Percentiles rank a stretch among this genome's conserved stretches.
phyloP scores from a whole-genome alignment of 2,113 vertebrate genomes.

The Halichoeres trimaculatus region DNA sequence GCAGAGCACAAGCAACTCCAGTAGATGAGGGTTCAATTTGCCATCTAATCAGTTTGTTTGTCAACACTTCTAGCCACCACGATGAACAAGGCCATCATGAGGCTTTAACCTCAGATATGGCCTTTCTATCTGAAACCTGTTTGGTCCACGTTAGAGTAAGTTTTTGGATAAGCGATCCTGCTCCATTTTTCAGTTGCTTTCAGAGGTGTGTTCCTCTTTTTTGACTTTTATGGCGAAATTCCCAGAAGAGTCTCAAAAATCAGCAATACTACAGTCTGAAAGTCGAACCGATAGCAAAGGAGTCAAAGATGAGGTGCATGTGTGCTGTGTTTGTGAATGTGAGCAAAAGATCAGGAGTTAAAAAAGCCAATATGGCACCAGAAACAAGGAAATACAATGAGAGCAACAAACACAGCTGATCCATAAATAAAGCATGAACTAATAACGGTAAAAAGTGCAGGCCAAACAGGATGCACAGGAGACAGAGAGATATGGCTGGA shows the following conservation, averaged over 20 bases:
- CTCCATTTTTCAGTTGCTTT: slow-evolving; percentile 14
- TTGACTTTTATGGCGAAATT: slow-evolving; percentile 30
- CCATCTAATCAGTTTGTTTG: slow-evolving; percentile 10
- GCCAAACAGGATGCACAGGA: slow-evolving; percentile 20
- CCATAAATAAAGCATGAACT: slow-evolving; percentile 66
- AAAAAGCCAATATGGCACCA: slow-evolving; percentile 71
- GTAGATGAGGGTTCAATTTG: slow-evolving; percentile 8
- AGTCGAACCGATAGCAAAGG: slow-evolving; percentile 46
- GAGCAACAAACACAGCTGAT: slow-evolving; percentile 37
- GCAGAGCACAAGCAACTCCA: slow-evolving; percentile 32
- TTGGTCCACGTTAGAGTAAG: slow-evolving; percentile 72
- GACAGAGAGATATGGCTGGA: slow-evolving; percentile 47
- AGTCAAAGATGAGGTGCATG: slow-evolving; percentile 37
- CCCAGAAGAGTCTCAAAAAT: slow-evolving; percentile 13
- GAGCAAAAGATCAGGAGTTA: slow-evolving; percentile 8
- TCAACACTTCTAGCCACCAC: slow-evolving; percentile 23
- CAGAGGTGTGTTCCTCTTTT: background rate
- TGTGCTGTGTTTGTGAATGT: slow-evolving; percentile 35
- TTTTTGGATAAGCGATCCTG: slow-evolving; percentile 43
- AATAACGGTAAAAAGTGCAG: slow-evolving; percentile 64
- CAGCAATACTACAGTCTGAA: slow-evolving; percentile 50
- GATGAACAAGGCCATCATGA: background rate
- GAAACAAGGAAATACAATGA: slow-evolving; percentile 55
- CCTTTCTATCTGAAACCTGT: slow-evolving; percentile 47
- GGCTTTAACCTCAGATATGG: slow-evolving; percentile 7